Percentiles rank a stretch among this genome's conserved stretches.
Conservation (phyloP, 1,140 invertebrate genomes). For the Idris sp. region DNA sequence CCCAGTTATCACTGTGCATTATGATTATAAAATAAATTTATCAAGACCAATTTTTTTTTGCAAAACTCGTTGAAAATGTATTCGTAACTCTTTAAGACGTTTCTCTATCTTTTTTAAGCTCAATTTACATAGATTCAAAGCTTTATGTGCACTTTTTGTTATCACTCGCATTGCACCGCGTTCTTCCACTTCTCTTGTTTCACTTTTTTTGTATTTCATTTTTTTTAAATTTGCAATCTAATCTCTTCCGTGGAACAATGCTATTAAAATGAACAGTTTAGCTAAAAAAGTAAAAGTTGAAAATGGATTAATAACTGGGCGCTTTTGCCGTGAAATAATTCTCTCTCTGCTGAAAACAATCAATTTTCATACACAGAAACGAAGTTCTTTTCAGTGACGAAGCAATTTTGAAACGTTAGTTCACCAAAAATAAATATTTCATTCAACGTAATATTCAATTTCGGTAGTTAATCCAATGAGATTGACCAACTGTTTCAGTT, state of each 20-base stretch:
- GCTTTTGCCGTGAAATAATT: conserved; percentile 19
- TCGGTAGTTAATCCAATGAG: conserved; percentile 61
- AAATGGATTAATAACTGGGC: conserved; percentile 10
- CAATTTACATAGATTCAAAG: conserved; percentile 23
- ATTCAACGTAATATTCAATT: conserved; percentile 60
- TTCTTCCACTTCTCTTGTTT: neutral
- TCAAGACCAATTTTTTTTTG: conserved; percentile 12
- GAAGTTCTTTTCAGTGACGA: conserved; percentile 40
- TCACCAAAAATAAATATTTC: conserved; percentile 58
- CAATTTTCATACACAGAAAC: conserved; percentile 30
- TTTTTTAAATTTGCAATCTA: neutral
- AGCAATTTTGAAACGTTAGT: conserved; percentile 47
- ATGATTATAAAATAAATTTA: conserved; percentile 10
- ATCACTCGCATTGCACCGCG: conserved; percentile 1
- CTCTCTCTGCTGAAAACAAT: conserved; percentile 29
- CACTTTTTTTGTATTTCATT: no score
- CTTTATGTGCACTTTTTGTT: conserved; percentile 10
- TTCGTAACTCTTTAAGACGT: conserved; percentile 9
- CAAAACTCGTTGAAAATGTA: neutral
- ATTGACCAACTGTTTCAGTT: conserved; percentile 62
- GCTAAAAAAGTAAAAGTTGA: conserved; percentile 4
- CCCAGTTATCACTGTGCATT: conserved; percentile 8
- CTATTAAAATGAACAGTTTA: neutral
- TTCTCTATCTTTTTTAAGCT: conserved; percentile 17
- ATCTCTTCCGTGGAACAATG: neutral